These are phyloP conservation scores for Phymorhynchus buccinoides DNA, from an alignment of 1,140 invertebrate species.

Conservation along the genomic window DNA sequence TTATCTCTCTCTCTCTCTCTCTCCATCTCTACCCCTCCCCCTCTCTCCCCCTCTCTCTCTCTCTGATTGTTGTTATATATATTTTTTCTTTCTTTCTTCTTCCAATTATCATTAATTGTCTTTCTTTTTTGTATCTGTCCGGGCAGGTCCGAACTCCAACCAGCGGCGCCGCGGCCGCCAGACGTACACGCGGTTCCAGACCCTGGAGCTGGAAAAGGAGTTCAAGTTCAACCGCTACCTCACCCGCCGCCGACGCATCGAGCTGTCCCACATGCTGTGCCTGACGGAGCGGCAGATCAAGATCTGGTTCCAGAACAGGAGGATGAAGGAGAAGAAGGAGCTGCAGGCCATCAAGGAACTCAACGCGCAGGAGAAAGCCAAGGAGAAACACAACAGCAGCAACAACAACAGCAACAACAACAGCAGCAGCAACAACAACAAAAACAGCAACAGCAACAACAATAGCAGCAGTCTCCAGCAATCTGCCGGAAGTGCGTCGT, in stretches of 20 bases:
- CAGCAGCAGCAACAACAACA: constrained; percentile 15
- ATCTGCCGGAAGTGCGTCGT: neutral
- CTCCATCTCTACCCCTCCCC: neutral
- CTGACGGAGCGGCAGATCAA: constrained; percentile 98
- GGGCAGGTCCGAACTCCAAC: constrained; percentile 94
- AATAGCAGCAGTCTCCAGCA: neutral
- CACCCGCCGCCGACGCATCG: constrained; percentile 96
- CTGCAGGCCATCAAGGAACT: constrained; percentile 95
- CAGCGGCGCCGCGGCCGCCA: constrained; percentile 93
- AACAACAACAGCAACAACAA: neutral
- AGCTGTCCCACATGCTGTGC: constrained; percentile 97
- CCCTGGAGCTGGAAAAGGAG: constrained; percentile 92
- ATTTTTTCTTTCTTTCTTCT: too few species aligned
- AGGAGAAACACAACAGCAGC: constrained; percentile 35
- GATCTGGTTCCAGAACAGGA: constrained; percentile 84
- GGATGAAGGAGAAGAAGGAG: constrained; percentile 74
- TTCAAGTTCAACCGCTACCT: constrained; percentile 99
- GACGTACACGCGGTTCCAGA: constrained; percentile 98
- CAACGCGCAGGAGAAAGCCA: constrained; percentile 83
- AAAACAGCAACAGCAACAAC: neutral
- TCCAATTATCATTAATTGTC: too few species aligned
- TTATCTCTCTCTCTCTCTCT: too few species aligned
- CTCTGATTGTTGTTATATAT: too few species aligned
- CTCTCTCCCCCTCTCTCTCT: neutral
- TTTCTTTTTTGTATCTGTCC: neutral